These are phyloP conservation scores for Tokudaia tokunoshimensis DNA, from an alignment of 2,797 vertebrate genomes.

Conservation along the genomic window DNA sequence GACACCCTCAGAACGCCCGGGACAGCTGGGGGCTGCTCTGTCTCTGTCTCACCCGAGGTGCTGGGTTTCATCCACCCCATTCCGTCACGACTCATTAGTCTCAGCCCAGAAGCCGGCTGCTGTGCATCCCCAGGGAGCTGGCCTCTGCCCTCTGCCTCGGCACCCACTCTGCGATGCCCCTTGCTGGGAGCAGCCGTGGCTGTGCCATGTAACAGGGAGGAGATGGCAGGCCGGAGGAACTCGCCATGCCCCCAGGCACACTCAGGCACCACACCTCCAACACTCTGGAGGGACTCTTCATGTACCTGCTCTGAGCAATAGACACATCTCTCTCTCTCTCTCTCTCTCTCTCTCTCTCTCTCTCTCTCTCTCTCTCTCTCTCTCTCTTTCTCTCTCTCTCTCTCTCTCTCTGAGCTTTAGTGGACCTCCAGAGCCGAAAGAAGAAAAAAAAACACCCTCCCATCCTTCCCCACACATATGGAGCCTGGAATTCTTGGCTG, in stretches of 20 bases:
- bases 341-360: too few relatives aligned
- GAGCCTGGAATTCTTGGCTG: not conserved
- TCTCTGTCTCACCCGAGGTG: not conserved
- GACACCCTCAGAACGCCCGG: not conserved
- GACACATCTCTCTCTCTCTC: not conserved
- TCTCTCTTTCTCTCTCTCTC: too few relatives aligned
- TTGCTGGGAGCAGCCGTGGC: not conserved
- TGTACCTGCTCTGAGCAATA: not conserved
- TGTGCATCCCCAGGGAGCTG: not conserved
- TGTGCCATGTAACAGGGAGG: not conserved
- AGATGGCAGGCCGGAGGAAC: not conserved
- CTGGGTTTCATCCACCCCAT: constrained; percentile 41
- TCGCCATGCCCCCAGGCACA: not conserved
- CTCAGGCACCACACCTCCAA: not conserved
- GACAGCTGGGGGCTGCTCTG: not conserved
- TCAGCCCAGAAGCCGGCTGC: constrained; percentile 59
- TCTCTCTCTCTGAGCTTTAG: not conserved
- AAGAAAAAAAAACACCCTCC: too few relatives aligned
- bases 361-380: too few relatives aligned
- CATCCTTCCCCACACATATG: not conserved
- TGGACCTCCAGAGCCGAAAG: not conserved
- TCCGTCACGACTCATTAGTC: constrained; percentile 68
- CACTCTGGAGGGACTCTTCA: not conserved
- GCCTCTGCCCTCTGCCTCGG: not conserved
- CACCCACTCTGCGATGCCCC: not conserved